These are phyloP conservation scores for Arvicanthis niloticus DNA, from an alignment of 2,113 vertebrate species.

Conservation along the genomic window DNA sequence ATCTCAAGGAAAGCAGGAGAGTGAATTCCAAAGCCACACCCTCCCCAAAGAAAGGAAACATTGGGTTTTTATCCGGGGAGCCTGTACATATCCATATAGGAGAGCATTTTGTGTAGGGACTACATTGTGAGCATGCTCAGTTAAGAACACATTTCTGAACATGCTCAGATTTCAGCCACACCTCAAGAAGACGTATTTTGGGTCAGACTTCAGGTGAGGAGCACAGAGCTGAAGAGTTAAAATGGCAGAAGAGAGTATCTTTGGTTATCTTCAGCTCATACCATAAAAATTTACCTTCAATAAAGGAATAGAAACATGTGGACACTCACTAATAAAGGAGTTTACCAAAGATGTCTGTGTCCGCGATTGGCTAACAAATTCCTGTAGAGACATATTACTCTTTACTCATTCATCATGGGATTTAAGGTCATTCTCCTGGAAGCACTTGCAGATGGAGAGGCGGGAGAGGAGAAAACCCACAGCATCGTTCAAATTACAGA, in stretches of 20 bases:
- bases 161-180: neutral
- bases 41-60: neutral
- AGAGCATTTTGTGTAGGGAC: neutral
- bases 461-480: fast-evolving
- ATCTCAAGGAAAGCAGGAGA: neutral
- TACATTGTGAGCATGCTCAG: neutral
- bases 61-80: neutral
- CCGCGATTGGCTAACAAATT: neutral
- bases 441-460: neutral
- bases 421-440: neutral
- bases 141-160: neutral
- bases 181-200: neutral
- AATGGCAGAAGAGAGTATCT: neutral
- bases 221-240: neutral
- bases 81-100: neutral
- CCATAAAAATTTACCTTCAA: neutral
- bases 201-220: neutral
- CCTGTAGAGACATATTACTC: neutral
- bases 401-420: neutral
- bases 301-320: neutral
- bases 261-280: neutral
- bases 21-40: neutral
- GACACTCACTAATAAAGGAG: too few relatives aligned
- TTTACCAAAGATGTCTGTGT: neutral
- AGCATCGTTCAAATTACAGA: neutral